A percentile compares a stretch with the other conserved stretches of the same genome.
These are phyloP conservation scores for Drepana arcuata DNA, from an alignment of 1,140 invertebrate genomes.

Conservation along the genomic window DNA sequence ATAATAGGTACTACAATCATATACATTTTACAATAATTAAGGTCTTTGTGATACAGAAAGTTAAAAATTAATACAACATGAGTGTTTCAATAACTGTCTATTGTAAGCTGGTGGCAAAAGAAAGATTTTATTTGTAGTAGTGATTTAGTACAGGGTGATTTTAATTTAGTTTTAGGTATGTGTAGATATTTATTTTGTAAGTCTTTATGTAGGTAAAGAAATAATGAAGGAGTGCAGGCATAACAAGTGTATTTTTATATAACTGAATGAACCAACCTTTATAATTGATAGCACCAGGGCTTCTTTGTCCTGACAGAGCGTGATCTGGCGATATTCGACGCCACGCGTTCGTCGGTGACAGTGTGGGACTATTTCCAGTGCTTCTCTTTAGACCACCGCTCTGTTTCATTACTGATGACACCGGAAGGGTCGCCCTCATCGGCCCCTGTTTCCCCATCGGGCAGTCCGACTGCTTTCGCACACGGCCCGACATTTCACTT, in stretches of 20 bases:
- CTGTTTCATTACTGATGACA: slow-evolving; percentile 79
- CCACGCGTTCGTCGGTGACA: slow-evolving; percentile 76
- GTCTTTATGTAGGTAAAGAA: too few relatives aligned
- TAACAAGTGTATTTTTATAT: too few relatives aligned
- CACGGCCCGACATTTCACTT: slow-evolving; percentile 76
- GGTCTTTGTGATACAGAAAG: too few relatives aligned
- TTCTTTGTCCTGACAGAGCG: slow-evolving; percentile 78
- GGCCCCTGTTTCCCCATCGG: slow-evolving; percentile 79
- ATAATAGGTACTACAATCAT: too few relatives aligned
- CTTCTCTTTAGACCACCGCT: slow-evolving; percentile 74
- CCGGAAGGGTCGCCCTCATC: slow-evolving; percentile 81
- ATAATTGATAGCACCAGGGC: slow-evolving; percentile 79
- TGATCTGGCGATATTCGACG: slow-evolving; percentile 80
- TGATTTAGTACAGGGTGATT: neutral
- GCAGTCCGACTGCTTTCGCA: slow-evolving; percentile 79
- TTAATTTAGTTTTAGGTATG: neutral
- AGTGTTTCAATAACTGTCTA: too few relatives aligned
- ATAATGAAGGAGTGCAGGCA: too few relatives aligned
- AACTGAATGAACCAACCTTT: slow-evolving; percentile 75
- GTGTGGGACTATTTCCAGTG: slow-evolving; percentile 75
- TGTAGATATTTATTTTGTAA: too few relatives aligned
- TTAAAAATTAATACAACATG: too few relatives aligned
- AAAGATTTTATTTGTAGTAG: too few relatives aligned
- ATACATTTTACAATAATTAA: too few relatives aligned
- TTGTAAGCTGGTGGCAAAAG: too few relatives aligned